phyloP scores from a whole-genome alignment of 2,113 vertebrate species.

The Rafetus swinhoei region DNA sequence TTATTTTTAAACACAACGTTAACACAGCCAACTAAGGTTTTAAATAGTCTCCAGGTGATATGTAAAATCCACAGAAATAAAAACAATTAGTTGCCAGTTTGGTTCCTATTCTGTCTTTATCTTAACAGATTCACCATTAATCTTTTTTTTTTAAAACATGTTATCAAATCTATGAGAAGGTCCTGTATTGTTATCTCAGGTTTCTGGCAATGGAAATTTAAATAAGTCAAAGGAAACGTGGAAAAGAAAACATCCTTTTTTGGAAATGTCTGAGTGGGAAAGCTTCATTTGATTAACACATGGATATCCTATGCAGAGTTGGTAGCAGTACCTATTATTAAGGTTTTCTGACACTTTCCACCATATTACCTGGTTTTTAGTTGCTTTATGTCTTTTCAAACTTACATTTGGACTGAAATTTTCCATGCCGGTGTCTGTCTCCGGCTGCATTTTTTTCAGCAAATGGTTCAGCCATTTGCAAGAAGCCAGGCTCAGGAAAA shows the following conservation, averaged over 20 bases:
- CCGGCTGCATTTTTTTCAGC: background rate
- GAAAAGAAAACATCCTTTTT: background rate
- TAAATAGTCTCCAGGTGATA: slow-evolving; percentile 80
- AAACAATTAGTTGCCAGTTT: slow-evolving; percentile 68
- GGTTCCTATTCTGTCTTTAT: slow-evolving; percentile 42
- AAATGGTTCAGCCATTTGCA: background rate
- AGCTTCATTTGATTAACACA: background rate
- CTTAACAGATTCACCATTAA: background rate
- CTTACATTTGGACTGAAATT: slow-evolving; percentile 41
- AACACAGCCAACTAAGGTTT: slow-evolving; percentile 68
- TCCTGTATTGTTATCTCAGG: background rate
- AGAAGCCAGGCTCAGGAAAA: background rate
- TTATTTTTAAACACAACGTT: slow-evolving; percentile 78
- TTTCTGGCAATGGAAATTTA: background rate
- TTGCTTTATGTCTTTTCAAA: slow-evolving; percentile 17
- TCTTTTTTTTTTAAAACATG: background rate
- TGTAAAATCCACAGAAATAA: slow-evolving; percentile 69
- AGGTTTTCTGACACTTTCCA: slow-evolving; percentile 2
- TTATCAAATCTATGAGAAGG: background rate
- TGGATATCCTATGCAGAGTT: background rate
- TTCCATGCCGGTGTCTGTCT: slow-evolving; percentile 37
- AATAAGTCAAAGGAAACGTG: background rate
- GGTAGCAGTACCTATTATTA: slow-evolving; percentile 13
- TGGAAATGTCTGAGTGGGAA: background rate
- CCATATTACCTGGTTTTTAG: slow-evolving; percentile 30